Evolutionary conservation across 2,113 vertebrate species (phyloP).

Genomic region (Gallinago undulata): DNA sequence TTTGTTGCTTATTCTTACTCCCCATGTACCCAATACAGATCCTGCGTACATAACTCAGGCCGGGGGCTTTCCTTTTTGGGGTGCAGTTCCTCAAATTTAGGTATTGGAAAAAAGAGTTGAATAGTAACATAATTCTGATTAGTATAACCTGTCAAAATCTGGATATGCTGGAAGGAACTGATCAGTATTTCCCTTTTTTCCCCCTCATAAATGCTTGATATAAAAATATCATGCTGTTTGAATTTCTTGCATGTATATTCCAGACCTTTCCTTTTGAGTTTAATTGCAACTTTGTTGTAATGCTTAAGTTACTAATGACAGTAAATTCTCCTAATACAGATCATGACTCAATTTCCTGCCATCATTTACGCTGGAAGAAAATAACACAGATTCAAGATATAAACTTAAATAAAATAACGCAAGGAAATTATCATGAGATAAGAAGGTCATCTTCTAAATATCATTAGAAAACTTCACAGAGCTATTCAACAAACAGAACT

Average conservation of each 20-base stretch:
- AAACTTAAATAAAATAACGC: not conserved
- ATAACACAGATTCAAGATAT: not conserved
- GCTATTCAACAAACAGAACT: not conserved
- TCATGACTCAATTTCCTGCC: not conserved
- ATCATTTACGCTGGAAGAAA: not conserved
- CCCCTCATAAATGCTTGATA: not conserved
- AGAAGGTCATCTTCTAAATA: not conserved
- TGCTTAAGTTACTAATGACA: not conserved
- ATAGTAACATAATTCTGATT: not conserved
- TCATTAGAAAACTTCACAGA: not conserved
- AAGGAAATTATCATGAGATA: not conserved
- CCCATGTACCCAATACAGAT: not conserved
- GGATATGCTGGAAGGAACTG: not conserved
- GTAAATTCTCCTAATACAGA: not conserved
- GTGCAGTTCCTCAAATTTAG: not conserved
- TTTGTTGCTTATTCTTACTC: not conserved
- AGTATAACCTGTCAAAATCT: not conserved
- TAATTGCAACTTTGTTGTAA: not conserved
- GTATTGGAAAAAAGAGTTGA: not conserved
- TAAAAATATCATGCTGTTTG: not conserved
- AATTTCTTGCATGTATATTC: not conserved
- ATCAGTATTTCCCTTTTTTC: not conserved
- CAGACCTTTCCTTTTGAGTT: not conserved
- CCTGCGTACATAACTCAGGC: not conserved
- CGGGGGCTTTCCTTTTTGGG: not conserved